These are phyloP conservation scores for Moxostoma hubbsi DNA, from an alignment of 2,797 vertebrate species.

Conservation along the genomic window DNA sequence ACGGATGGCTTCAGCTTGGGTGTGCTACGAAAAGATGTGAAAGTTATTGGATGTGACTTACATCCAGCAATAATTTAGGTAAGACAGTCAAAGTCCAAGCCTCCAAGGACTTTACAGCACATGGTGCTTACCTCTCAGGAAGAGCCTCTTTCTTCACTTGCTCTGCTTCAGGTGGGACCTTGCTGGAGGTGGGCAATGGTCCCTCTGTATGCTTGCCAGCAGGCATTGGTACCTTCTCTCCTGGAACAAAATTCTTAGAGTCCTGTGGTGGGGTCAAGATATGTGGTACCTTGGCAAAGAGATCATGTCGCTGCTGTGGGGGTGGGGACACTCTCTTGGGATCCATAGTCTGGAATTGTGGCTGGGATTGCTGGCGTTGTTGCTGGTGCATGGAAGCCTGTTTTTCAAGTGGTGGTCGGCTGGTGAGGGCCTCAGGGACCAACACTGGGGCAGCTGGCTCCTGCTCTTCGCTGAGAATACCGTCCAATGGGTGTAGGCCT, in stretches of 20 bases:
- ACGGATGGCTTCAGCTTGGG: slow-evolving; percentile 42
- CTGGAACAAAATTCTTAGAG: slow-evolving; percentile 54
- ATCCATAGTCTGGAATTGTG: slow-evolving; percentile 62
- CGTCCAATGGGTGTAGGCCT: slow-evolving; percentile 75
- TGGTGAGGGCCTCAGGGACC: slow-evolving; percentile 61
- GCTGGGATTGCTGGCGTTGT: slow-evolving; percentile 51
- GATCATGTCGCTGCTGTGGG: slow-evolving; percentile 58
- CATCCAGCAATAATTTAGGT: background rate
- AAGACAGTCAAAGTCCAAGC: background rate
- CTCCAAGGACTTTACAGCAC: background rate
- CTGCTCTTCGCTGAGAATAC: slow-evolving; percentile 71
- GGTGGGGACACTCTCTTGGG: slow-evolving; percentile 62
- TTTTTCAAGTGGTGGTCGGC: slow-evolving; percentile 78
- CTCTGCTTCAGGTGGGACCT: slow-evolving; percentile 46
- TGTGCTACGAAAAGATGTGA: slow-evolving; percentile 15
- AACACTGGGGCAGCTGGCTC: slow-evolving; percentile 65
- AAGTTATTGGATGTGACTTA: background rate
- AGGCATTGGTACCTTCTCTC: slow-evolving; percentile 51
- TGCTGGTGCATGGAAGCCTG: slow-evolving; percentile 78
- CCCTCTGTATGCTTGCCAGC: slow-evolving; percentile 66
- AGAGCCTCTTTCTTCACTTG: slow-evolving; percentile 43
- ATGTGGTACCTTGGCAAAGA: slow-evolving; percentile 64
- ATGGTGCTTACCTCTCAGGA: slow-evolving; percentile 52
- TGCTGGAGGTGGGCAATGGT: slow-evolving; percentile 14
- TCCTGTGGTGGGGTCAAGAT: slow-evolving; percentile 49